These are phyloP conservation scores for Acronicta aceris DNA, from an alignment of 2,888 invertebrate genomes.

Conservation along the genomic window DNA sequence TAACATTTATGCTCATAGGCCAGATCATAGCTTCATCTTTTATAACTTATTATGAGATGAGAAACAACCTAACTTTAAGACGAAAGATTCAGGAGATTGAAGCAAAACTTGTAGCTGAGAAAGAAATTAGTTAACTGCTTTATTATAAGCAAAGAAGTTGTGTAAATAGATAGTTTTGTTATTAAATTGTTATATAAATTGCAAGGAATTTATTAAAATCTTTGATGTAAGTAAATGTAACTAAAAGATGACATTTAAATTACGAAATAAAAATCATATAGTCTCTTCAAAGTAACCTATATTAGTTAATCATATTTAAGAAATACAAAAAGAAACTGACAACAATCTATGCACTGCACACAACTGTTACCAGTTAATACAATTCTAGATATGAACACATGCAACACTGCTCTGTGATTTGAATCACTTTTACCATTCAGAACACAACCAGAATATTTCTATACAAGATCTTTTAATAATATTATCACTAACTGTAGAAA, in stretches of 20 bases:
- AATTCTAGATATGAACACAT: slow-evolving; percentile 74
- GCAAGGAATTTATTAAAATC: background rate
- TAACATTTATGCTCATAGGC: slow-evolving; percentile 81
- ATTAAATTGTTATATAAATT: slow-evolving; percentile 34
- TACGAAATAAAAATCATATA: slow-evolving; percentile 47
- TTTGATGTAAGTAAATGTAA: background rate
- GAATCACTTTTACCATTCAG: slow-evolving; percentile 33
- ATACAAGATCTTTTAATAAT: slow-evolving; percentile 28
- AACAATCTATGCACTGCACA: slow-evolving; percentile 75
- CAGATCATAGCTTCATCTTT: slow-evolving; percentile 88
- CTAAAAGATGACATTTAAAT: background rate
- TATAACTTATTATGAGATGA: slow-evolving; percentile 90
- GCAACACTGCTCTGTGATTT: slow-evolving; percentile 57
- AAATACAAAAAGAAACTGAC: slow-evolving; percentile 77
- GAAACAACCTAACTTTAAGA: slow-evolving; percentile 80
- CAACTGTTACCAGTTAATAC: slow-evolving; percentile 65
- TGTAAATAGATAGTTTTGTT: slow-evolving; percentile 51
- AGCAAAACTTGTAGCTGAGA: slow-evolving; percentile 61
- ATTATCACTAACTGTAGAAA: slow-evolving; percentile 25
- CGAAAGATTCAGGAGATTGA: slow-evolving; percentile 78
- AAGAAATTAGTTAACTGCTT: slow-evolving; percentile 31
- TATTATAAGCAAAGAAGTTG: slow-evolving; percentile 27
- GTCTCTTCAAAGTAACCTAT: slow-evolving; percentile 67
- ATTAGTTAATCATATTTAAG: slow-evolving; percentile 69
- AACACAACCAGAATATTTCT: slow-evolving; percentile 32